Evolutionary conservation across 2,113 vertebrate species (phyloP), one percentile per base, ranked within the genome.

Genomic region (Cynocephalus volans): DNA sequence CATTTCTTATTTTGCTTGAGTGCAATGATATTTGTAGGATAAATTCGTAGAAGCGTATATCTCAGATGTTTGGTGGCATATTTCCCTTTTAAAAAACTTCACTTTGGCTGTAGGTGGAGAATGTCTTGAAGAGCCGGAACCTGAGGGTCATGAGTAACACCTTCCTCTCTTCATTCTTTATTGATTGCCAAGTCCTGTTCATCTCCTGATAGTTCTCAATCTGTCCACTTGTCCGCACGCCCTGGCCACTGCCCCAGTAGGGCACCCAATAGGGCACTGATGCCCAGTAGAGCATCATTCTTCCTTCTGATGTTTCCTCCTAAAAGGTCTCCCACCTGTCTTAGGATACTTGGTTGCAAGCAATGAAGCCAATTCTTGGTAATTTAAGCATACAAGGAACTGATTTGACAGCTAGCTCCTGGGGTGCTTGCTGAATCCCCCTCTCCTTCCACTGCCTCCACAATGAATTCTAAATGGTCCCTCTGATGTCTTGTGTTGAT

Each of bases 1-100:
- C 13, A 56, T 93, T 90, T 92, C 41, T 94, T 83, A 41, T 83
- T 97, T 67, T 87, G 93, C 48, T 58, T 88, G 26, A 36, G 24
- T 73, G 26, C 48, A 88, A 52, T 79, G 91, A 65, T 24, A 8
- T 90, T 67, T 81, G 26, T 65, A 77, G 58, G 21, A 76, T 13
- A 72, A 54, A 76, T 67, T 90, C 31, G 36, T 90, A 90, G 69
- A 96, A 73, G 45, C 33, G n/a, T 2, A 9, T 45, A 72, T 84
- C 67, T 92, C 60, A 82, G 31, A 85, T n/a, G 31, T 17, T 28
- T 26, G 23, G n/a, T 67, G 21, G 56, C 41, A 89, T 36, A 69
- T 58, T 69, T 94, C 60, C 24, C 24, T 56, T 48, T 86, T 72
- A 54, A 67, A 73, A 90, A 31, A 62, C 18, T 83, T 80, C 50